Evolutionary conservation across 2,888 invertebrate genomes (phyloP).

Genomic region (Spisula subtruncata): DNA sequence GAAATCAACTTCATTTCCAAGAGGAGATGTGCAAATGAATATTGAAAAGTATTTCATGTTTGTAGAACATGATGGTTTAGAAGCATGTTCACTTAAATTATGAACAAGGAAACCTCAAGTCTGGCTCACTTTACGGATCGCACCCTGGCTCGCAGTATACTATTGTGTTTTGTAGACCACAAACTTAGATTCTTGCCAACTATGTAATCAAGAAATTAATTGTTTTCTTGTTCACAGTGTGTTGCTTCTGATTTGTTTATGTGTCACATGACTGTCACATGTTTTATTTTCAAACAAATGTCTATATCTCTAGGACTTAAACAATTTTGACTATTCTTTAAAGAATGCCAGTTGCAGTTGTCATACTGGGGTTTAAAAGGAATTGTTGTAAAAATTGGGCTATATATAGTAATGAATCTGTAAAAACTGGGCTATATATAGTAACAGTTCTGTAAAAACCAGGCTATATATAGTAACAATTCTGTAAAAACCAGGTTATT

Average conservation of each 20-base stretch:
- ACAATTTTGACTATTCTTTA: neutral
- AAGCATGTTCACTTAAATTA: too few species aligned
- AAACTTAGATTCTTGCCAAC: too few species aligned
- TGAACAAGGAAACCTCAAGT: too few species aligned
- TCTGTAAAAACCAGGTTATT: neutral
- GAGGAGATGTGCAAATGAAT: too few species aligned
- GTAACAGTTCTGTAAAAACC: neutral
- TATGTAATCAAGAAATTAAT: neutral
- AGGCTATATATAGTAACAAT: neutral
- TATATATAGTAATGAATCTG: neutral
- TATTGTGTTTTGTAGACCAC: too few species aligned
- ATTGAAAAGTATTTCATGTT: too few species aligned
- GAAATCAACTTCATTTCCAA: too few species aligned
- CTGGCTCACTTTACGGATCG: too few species aligned
- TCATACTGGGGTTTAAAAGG: neutral
- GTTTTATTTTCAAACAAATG: conserved; percentile 10
- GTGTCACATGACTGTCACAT: conserved; percentile 51
- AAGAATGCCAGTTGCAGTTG: neutral
- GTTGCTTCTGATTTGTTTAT: conserved; percentile 36
- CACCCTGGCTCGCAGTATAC: too few species aligned
- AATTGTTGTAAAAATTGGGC: neutral
- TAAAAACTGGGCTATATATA: neutral
- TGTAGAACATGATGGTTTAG: too few species aligned
- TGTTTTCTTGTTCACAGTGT: conserved; percentile 27
- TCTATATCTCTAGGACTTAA: neutral